Evolutionary conservation across 2,797 vertebrate genomes (phyloP).

Genomic region (Todus mexicanus): DNA sequence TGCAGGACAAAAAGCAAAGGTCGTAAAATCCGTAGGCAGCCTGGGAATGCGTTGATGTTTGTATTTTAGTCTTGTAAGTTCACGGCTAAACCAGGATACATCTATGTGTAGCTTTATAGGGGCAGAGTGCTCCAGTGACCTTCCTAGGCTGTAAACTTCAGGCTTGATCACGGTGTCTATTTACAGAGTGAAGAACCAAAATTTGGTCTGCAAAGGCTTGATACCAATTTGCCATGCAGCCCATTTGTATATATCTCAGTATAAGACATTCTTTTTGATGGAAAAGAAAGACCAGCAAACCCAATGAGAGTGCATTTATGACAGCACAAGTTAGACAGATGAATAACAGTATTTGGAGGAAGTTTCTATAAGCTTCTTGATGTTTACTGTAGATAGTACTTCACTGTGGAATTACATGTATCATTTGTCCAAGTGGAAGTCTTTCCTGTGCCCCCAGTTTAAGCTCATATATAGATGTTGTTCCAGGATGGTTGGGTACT

Average conservation of each 20-base stretch:
- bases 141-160: background rate
- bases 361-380: background rate
- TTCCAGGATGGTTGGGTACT: background rate
- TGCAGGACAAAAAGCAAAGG: background rate
- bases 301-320: background rate
- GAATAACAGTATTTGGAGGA: background rate
- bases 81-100: background rate
- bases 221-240: background rate
- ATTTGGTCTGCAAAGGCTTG: background rate
- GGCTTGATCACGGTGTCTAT: background rate
- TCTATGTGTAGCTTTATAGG: background rate
- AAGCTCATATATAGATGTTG: background rate
- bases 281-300: background rate
- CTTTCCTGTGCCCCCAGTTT: background rate
- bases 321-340: background rate
- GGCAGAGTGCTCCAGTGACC: background rate
- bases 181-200: background rate
- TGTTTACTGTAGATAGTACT: background rate
- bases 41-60: background rate
- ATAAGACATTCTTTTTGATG: background rate
- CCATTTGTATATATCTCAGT: background rate
- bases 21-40: background rate
- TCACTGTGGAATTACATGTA: background rate
- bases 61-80: background rate
- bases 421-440: background rate